Base-by-base conservation (phyloP, 2,797 vertebrate genomes). In the Sebastes jordani region DNA sequence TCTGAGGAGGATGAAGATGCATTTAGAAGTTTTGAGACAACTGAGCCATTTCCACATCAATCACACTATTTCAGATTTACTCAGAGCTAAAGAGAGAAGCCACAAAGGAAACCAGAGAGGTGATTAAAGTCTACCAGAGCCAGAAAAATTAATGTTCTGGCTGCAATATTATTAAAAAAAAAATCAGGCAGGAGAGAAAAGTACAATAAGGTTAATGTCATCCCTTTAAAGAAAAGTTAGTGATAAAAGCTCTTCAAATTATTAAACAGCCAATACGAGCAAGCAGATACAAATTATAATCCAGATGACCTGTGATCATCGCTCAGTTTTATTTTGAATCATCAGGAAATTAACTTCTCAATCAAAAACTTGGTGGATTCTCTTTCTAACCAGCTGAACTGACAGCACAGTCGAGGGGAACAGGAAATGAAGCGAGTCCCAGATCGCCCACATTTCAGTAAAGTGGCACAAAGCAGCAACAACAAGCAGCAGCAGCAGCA, bases 391-490 rank as follows among this genome's bases (percentile, higher is more conserved):
- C 32, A 76, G 74, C 65, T 67, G 55, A 77, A 58, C 7, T 46
- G 81, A 80, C 80, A 91, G 88, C 79, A 58, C 32, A 58, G 85
- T 73, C 4, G 13, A 84, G 74, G 75, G 75, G 59, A 59, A 82
- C 76, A 81, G 46, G 75, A 70, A 54, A 78, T 42, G 52, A 75
- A 77, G 70, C 8, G 52, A 74, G 71, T 82, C 78, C 54, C 62
- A 82, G 81, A 74, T 23, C 20, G 67, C 22, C 85, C 14, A 67
- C 85, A 61, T 78, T 82, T 82, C 80, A 90, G 89, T 79, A 71
- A 25, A 52, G 42, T 60, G 79, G 76, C 85, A 49, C 82, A 82
- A 88, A 87, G 29, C 67, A 79, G 49, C 72, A 77, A 32, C 58
- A 38, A 54, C 4, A 11, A 54, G 10, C 65, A 34, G 18, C 64